Evolutionary conservation across 2,888 invertebrate genomes (phyloP).

Genomic region (Mystacides longicornis): DNA sequence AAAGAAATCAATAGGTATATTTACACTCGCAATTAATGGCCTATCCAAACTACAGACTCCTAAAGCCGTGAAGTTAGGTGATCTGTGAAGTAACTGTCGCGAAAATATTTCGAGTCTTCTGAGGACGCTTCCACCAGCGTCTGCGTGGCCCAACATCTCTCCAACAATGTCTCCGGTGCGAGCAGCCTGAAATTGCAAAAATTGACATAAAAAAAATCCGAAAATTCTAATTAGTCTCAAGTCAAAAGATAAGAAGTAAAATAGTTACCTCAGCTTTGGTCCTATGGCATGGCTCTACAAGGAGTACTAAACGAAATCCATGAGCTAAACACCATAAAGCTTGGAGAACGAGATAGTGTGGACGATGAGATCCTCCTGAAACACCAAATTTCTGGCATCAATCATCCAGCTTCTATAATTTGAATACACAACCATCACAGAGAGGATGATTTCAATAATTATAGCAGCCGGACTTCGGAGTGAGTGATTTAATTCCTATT

Average conservation of each 20-base stretch:
- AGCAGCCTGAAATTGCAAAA: constrained; percentile 34
- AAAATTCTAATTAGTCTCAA: not conserved
- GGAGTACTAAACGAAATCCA: constrained; percentile 45
- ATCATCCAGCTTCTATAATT: too few species aligned
- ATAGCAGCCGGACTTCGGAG: too few species aligned
- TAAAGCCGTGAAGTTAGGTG: constrained; percentile 49
- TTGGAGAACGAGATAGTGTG: constrained; percentile 48
- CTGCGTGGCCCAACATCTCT: constrained; percentile 29
- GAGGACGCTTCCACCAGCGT: constrained; percentile 31
- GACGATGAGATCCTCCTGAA: constrained; percentile 42
- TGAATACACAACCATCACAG: too few species aligned
- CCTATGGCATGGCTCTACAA: constrained; percentile 53
- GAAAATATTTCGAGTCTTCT: constrained; percentile 52
- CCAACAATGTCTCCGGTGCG: constrained; percentile 38
- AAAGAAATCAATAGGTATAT: too few species aligned
- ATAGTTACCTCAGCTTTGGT: constrained; percentile 43
- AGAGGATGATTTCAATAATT: too few species aligned
- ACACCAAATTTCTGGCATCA: too few species aligned
- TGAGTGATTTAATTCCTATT: too few species aligned
- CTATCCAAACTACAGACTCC: constrained; percentile 52
- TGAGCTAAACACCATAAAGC: constrained; percentile 52
- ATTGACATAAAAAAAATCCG: not conserved
- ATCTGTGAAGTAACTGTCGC: constrained; percentile 49
- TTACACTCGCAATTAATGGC: constrained; percentile 50
- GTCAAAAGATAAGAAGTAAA: not conserved